Conservation (phyloP, 2,888 invertebrate species). For the Lamellibrachia satsuma region DNA sequence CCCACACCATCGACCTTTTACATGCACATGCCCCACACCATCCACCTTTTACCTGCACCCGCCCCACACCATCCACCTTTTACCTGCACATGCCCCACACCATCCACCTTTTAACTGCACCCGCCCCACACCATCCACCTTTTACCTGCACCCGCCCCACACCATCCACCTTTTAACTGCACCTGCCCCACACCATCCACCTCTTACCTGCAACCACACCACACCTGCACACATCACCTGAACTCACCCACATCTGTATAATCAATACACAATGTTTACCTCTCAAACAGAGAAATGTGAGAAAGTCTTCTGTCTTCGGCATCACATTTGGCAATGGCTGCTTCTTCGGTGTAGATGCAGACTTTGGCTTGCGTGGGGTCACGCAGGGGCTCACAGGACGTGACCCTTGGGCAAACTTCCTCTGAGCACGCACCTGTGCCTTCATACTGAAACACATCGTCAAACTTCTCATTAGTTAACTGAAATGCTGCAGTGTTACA, state of each 20-base stretch:
- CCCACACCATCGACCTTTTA: no score
- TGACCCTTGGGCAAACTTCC: slow-evolving; percentile 86
- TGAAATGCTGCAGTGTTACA: slow-evolving; percentile 67
- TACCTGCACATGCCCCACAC: no score
- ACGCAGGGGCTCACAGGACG: slow-evolving; percentile 37
- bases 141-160: background rate
- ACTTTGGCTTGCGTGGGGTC: background rate
- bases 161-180: background rate
- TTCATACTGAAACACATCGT: background rate
- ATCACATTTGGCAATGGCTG: background rate
- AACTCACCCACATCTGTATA: background rate
- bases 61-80: no score
- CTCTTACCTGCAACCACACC: background rate
- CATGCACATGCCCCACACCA: no score
- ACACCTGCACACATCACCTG: background rate
- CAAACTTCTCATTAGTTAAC: background rate
- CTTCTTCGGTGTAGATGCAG: background rate
- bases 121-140: background rate
- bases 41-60: no score
- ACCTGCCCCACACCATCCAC: background rate
- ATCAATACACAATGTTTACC: slow-evolving; percentile 67
- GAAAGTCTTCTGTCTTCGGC: slow-evolving; percentile 82
- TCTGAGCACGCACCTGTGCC: slow-evolving; percentile 82
- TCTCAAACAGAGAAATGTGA: slow-evolving; percentile 84
- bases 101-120: background rate